Percentiles rank a stretch among this genome's conserved stretches.
Evolutionary conservation across 2,888 invertebrate genomes (phyloP).

Genomic region (Volucella inanis): DNA sequence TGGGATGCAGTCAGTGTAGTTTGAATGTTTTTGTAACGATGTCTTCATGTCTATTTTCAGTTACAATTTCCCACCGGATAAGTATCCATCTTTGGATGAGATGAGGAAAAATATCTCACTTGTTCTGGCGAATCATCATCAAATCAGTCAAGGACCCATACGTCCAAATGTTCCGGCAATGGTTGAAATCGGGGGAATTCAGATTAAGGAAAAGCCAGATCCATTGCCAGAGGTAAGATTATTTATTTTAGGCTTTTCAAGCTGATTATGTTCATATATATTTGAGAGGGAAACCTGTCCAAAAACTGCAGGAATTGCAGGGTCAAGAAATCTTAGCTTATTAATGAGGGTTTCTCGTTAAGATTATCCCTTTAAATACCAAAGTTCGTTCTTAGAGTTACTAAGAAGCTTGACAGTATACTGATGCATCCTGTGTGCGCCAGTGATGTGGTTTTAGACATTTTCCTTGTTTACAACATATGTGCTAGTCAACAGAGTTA

Average conservation of each 20-base stretch:
- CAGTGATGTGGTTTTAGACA: too few relatives aligned
- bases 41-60: slow-evolving; percentile 64
- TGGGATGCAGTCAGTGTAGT: neutral
- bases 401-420: too few relatives aligned
- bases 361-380: too few relatives aligned
- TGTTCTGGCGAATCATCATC: slow-evolving; percentile 78
- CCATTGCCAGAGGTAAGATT: slow-evolving; percentile 76
- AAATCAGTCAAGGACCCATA: slow-evolving; percentile 78
- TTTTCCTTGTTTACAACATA: too few relatives aligned
- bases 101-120: slow-evolving; percentile 78
- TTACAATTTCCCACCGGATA: slow-evolving; percentile 77
- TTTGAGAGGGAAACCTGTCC: too few relatives aligned
- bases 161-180: slow-evolving; percentile 78
- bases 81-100: slow-evolving; percentile 78
- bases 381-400: too few relatives aligned
- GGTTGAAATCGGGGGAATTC: slow-evolving; percentile 79
- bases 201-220: slow-evolving; percentile 78
- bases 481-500: too few relatives aligned
- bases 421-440: too few relatives aligned
- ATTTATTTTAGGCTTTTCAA: neutral
- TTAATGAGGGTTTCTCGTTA: too few relatives aligned
- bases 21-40: slow-evolving; percentile 26
- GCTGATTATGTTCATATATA: neutral
- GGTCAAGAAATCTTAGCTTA: too few relatives aligned
- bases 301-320: too few relatives aligned